phyloP scores from a whole-genome alignment of 2,113 vertebrate genomes.

The Lota lota region DNA sequence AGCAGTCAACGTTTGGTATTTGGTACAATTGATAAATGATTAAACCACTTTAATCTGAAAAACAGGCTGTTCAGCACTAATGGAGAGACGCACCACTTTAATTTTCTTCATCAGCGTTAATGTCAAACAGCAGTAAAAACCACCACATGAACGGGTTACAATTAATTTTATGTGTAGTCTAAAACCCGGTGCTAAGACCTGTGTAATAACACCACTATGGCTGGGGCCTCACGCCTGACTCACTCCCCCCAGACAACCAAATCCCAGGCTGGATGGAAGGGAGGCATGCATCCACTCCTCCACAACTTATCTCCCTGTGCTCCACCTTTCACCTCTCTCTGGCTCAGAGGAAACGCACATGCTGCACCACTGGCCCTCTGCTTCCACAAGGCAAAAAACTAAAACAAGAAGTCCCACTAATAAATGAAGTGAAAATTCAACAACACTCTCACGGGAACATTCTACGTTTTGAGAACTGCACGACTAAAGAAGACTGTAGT shows the following conservation, averaged over 20 bases:
- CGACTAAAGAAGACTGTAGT: no score
- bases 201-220: conserved; percentile 49
- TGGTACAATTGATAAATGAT: no score
- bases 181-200: no score
- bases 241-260: conserved; percentile 56
- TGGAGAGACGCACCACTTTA: no score
- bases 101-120: no score
- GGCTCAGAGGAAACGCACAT: conserved; percentile 32
- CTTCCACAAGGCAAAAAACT: conserved; percentile 33
- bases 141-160: no score
- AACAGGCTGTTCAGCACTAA: no score
- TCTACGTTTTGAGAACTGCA: background rate
- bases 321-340: conserved; percentile 31
- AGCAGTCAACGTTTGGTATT: no score
- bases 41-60: no score
- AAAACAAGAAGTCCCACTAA: background rate
- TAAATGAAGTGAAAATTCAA: background rate
- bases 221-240: conserved; percentile 58
- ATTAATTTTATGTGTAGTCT: no score
- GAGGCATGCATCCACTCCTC: conserved; percentile 59
- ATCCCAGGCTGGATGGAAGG: conserved; percentile 21
- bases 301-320: conserved; percentile 62
- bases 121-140: no score
- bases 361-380: conserved; percentile 41
- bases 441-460: background rate